Evolutionary conservation across 2,888 invertebrate species (phyloP).

Genomic region (Pseudococcus longispinus): DNA sequence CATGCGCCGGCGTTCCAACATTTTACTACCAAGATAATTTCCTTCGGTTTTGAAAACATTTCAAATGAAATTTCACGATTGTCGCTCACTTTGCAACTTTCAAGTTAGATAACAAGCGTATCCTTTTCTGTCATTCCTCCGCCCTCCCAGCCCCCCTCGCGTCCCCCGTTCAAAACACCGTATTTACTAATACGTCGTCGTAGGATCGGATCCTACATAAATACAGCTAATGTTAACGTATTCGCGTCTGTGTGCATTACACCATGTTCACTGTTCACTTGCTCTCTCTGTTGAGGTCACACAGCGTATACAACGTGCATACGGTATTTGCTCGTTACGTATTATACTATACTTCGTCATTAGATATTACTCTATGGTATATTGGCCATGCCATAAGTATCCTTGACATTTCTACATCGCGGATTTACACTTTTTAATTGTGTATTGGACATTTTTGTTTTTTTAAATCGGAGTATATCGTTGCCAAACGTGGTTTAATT

Average conservation of each 20-base stretch:
- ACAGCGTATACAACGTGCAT: neutral
- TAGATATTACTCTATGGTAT: neutral
- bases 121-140: neutral
- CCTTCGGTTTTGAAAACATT: conserved; percentile 26
- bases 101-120: conserved; percentile 16
- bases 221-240: neutral
- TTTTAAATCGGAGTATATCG: neutral
- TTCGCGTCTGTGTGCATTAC: neutral
- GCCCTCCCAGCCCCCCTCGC: neutral
- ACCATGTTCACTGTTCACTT: conserved; percentile 9
- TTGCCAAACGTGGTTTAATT: too few species aligned
- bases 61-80: conserved; percentile 23
- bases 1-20: neutral
- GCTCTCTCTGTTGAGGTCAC: conserved; percentile 13
- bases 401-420: conserved; percentile 3
- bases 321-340: neutral
- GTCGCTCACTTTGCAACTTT: conserved; percentile 4
- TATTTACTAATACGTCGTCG: neutral
- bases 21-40: neutral
- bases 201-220: neutral
- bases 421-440: conserved; percentile 6
- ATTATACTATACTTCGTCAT: neutral
- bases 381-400: neutral
- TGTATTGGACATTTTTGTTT: neutral
- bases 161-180: neutral